A percentile compares a stretch with the other conserved stretches of the same genome.
Evolutionary conservation across 2,113 vertebrate species (phyloP).

Genomic region (Clarias macrocephalus): DNA sequence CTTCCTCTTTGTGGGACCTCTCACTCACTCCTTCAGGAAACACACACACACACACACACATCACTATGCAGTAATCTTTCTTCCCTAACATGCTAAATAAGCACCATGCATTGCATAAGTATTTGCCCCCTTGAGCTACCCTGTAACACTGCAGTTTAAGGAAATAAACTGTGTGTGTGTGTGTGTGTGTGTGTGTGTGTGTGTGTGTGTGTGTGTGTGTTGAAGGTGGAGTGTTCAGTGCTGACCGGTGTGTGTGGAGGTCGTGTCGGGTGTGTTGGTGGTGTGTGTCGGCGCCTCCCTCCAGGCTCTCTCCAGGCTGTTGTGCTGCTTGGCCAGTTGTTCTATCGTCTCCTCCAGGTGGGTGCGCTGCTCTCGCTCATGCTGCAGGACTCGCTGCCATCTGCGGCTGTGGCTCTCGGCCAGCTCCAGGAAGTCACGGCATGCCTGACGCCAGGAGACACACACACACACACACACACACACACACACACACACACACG

Average conservation of each 20-base stretch:
- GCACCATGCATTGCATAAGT: background rate
- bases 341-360: slow-evolving; percentile 97
- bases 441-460: slow-evolving; percentile 77
- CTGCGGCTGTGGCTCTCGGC: slow-evolving; percentile 90
- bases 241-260: slow-evolving; percentile 80
- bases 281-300: slow-evolving; percentile 79
- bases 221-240: background rate
- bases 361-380: slow-evolving; percentile 92
- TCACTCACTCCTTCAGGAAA: slow-evolving; percentile 69
- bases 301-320: slow-evolving; percentile 95
- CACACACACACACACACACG: too few species aligned
- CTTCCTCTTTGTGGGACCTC: slow-evolving; percentile 83
- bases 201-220: background rate
- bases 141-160: too few species aligned
- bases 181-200: background rate
- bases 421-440: slow-evolving; percentile 94
- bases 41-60: slow-evolving; percentile 18
- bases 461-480: too few species aligned
- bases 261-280: slow-evolving; percentile 63
- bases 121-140: background rate
- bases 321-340: slow-evolving; percentile 97
- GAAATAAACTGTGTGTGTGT: too few species aligned
- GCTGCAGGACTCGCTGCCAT: slow-evolving; percentile 93
- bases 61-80: background rate
- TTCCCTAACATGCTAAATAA: background rate